Evolutionary conservation across 2,113 vertebrate species (phyloP).

Genomic region (Narcine bancroftii): DNA sequence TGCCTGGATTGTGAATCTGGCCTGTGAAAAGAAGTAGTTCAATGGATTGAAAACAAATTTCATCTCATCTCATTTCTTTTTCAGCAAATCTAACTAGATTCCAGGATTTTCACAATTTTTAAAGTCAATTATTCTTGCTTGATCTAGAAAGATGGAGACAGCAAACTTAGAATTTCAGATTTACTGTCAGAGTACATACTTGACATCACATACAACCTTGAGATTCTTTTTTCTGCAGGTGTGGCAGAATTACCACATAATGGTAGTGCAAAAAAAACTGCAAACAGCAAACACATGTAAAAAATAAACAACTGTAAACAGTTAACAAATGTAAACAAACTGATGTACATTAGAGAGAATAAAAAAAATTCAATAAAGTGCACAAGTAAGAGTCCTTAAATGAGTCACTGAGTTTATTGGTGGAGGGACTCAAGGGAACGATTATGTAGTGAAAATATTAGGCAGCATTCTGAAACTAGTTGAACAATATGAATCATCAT

Average conservation of each 20-base stretch:
- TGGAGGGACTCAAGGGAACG: neutral
- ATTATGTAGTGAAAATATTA: neutral
- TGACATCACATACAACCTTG: too few relatives aligned
- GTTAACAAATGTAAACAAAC: too few relatives aligned
- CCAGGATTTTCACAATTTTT: neutral
- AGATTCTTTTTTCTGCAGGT: too few relatives aligned
- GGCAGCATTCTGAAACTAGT: neutral
- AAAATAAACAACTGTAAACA: too few relatives aligned
- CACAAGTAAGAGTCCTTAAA: too few relatives aligned
- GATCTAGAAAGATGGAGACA: neutral
- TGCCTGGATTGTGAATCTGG: neutral
- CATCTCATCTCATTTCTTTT: neutral
- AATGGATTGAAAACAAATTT: neutral
- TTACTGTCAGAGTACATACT: too few relatives aligned
- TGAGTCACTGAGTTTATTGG: too few relatives aligned
- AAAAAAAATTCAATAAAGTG: too few relatives aligned
- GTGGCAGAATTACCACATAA: too few relatives aligned
- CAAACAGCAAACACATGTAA: too few relatives aligned
- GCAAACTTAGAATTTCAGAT: neutral
- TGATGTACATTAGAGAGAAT: too few relatives aligned
- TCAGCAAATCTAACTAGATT: neutral
- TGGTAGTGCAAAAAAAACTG: too few relatives aligned
- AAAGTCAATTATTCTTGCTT: neutral
- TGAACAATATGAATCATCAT: neutral
- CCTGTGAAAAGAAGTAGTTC: neutral